These are phyloP conservation scores for Cyanistes caeruleus DNA, from an alignment of 2,113 vertebrate genomes.

Conservation along the genomic window DNA sequence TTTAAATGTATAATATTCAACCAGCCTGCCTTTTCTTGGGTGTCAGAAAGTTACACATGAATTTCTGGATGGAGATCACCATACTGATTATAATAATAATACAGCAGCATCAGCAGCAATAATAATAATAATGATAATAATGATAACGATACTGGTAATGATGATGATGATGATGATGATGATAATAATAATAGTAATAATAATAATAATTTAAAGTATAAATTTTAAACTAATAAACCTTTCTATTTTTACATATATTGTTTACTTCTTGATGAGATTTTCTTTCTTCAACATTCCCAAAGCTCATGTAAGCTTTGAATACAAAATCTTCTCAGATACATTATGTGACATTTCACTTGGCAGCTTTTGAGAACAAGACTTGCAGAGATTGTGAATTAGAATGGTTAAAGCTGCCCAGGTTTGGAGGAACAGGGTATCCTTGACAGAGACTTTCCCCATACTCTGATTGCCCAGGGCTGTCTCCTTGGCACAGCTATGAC, in stretches of 20 bases:
- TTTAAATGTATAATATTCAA: background rate
- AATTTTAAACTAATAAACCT: background rate
- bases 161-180: no score
- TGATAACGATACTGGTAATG: no score
- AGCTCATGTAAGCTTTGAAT: background rate
- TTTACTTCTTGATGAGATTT: background rate
- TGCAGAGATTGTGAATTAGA: background rate
- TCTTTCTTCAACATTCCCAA: background rate
- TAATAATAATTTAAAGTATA: background rate
- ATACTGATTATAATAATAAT: background rate
- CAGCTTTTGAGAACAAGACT: background rate
- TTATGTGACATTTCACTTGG: background rate
- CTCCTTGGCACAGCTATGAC: background rate
- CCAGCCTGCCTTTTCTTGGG: background rate
- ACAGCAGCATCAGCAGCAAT: no score
- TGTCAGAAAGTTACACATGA: background rate
- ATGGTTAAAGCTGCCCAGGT: background rate
- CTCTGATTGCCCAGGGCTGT: background rate
- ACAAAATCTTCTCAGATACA: background rate
- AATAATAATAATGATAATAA: background rate
- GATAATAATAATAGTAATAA: no score
- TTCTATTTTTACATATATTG: background rate
- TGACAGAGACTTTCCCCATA: background rate
- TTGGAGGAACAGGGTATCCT: background rate
- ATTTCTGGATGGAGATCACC: background rate